phyloP scores from a whole-genome alignment of 2,113 vertebrate species.

The Anguilla japonica region DNA sequence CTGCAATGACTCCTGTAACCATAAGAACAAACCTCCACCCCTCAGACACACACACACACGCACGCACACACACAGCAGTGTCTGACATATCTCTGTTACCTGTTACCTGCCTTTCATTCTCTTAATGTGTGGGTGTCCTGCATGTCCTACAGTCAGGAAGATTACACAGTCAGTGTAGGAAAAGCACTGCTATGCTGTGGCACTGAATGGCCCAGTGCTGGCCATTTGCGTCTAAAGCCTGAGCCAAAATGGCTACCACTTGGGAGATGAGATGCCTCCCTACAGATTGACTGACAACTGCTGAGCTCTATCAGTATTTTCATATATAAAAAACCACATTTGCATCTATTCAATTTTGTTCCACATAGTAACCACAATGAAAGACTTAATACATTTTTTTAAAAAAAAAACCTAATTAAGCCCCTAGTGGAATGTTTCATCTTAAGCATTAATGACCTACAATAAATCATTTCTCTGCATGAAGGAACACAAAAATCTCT shows the following conservation, averaged over 20 bases:
- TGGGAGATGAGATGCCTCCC: background rate
- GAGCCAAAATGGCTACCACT: background rate
- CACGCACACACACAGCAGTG: no score
- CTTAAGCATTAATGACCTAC: constrained; percentile 18
- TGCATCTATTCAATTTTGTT: constrained; percentile 11
- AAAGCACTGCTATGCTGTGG: background rate
- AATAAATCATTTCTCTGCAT: constrained; percentile 22
- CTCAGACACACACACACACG: no score
- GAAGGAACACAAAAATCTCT: constrained; percentile 3
- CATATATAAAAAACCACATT: background rate
- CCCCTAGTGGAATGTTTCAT: constrained; percentile 13
- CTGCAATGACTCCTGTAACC: no score
- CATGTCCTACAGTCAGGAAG: no score
- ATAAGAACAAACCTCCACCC: no score
- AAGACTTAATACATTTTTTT: background rate
- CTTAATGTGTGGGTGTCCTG: no score
- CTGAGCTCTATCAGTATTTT: background rate
- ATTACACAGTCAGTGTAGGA: background rate
- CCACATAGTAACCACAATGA: background rate
- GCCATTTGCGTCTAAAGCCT: background rate
- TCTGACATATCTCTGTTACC: no score
- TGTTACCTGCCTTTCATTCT: no score
- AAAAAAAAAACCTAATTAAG: constrained; percentile 1
- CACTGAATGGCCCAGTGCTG: background rate
- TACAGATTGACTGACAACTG: background rate